A percentile compares a stretch with the other conserved stretches of the same genome.
phyloP scores from a whole-genome alignment of 1,140 invertebrate species.

The Dolichoris vasculosae region DNA sequence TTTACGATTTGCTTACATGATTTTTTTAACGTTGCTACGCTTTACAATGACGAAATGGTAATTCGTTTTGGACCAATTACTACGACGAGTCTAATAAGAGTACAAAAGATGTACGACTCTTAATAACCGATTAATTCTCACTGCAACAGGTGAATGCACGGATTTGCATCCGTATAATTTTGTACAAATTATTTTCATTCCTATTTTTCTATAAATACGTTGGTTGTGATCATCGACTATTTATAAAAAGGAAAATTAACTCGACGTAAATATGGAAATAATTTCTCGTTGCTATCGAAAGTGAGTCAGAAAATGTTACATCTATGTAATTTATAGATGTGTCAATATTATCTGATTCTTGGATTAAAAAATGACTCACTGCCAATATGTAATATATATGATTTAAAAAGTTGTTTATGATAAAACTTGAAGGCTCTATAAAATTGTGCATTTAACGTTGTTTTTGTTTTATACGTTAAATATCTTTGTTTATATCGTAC shows the following conservation, averaged over 20 bases:
- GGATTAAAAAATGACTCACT: conserved; percentile 35
- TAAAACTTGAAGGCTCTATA: not conserved
- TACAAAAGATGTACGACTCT: not conserved
- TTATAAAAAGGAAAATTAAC: not conserved
- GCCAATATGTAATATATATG: not conserved
- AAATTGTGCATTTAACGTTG: not conserved
- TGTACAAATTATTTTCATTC: not conserved
- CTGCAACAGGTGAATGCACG: conserved; percentile 41
- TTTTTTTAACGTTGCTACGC: conserved; percentile 1
- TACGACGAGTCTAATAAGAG: not conserved
- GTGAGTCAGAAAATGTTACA: not conserved
- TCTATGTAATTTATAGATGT: conserved; percentile 29
- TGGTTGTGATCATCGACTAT: not conserved
- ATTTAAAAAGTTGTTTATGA: not conserved
- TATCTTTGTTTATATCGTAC: not conserved
- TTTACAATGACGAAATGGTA: not conserved
- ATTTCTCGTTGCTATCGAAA: conserved; percentile 6
- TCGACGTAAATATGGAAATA: not conserved
- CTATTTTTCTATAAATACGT: not conserved
- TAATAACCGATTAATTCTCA: conserved; percentile 11
- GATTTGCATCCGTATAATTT: not conserved
- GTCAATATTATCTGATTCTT: conserved; percentile 32
- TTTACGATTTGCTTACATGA: conserved; percentile 17
- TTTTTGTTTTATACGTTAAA: not conserved
- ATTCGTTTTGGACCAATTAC: not conserved